These are phyloP conservation scores for Enteromius viviparus DNA, from an alignment of 2,797 vertebrate species.

Conservation along the genomic window DNA sequence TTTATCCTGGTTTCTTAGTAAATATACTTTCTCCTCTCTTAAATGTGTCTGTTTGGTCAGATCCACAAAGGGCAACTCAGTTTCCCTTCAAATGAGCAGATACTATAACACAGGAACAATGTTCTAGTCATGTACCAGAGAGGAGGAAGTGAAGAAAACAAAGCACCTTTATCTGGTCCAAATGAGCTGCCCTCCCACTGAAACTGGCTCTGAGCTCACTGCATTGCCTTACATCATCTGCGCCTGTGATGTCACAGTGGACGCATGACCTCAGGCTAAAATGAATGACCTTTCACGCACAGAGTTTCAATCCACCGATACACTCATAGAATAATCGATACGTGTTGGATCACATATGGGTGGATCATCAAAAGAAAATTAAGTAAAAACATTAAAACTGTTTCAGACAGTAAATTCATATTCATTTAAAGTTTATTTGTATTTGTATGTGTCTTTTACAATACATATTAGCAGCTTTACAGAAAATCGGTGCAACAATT, in stretches of 20 bases:
- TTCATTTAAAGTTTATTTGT: background rate
- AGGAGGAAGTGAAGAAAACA: constrained; percentile 60
- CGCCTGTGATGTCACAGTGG: constrained; percentile 49
- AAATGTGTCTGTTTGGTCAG: constrained; percentile 50
- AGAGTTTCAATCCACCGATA: background rate
- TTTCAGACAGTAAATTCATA: background rate
- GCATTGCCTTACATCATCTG: constrained; percentile 53
- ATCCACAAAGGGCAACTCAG: constrained; percentile 57
- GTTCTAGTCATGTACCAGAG: constrained; percentile 55
- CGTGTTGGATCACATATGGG: background rate
- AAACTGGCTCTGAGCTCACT: constrained; percentile 48
- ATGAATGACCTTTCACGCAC: constrained; percentile 3
- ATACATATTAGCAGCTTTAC: background rate
- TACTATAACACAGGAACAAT: constrained; percentile 60
- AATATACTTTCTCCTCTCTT: constrained; percentile 31
- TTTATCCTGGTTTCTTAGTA: background rate
- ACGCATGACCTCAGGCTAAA: constrained; percentile 44
- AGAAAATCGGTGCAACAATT: background rate
- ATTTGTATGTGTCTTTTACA: background rate
- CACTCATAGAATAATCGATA: background rate
- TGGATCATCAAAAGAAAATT: background rate
- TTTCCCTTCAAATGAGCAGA: constrained; percentile 54
- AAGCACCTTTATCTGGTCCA: constrained; percentile 61
- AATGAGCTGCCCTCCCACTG: constrained; percentile 49
- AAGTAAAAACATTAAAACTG: background rate